phyloP scores from a whole-genome alignment of 2,888 invertebrate genomes.

The Eupithecia pulchellata region DNA sequence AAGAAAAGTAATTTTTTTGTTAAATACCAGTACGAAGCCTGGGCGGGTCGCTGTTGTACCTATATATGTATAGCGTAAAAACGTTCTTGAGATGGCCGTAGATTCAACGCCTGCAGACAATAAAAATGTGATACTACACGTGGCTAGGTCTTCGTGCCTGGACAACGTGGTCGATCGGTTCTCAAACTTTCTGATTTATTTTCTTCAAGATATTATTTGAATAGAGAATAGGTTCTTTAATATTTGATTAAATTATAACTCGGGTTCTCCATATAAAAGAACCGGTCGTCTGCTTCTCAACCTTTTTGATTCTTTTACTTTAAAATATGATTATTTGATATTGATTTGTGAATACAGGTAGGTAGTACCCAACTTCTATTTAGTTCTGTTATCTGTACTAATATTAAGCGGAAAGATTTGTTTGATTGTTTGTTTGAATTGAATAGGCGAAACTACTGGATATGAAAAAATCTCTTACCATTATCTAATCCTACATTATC shows the following conservation, averaged over 20 bases:
- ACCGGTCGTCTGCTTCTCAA: slow-evolving; percentile 49
- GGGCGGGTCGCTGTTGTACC: neutral
- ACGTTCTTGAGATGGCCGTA: neutral
- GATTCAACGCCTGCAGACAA: slow-evolving; percentile 24
- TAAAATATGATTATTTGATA: neutral
- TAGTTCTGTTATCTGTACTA: too few relatives aligned
- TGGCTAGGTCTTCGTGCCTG: slow-evolving; percentile 49
- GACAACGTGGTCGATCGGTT: slow-evolving; percentile 51
- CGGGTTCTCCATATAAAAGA: too few relatives aligned
- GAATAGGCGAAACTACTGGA: too few relatives aligned
- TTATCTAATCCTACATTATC: too few relatives aligned
- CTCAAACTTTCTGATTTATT: slow-evolving; percentile 42
- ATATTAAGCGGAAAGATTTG: too few relatives aligned
- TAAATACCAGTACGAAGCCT: neutral
- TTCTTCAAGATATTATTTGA: neutral
- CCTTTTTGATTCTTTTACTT: slow-evolving; percentile 4
- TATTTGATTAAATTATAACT: too few relatives aligned
- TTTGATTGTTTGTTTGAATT: too few relatives aligned
- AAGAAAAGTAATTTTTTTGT: too few relatives aligned
- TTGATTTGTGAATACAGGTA: too few relatives aligned
- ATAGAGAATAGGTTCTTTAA: too few relatives aligned
- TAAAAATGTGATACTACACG: slow-evolving; percentile 57
- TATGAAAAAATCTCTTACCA: too few relatives aligned
- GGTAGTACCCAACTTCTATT: too few relatives aligned
- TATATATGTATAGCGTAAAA: neutral